Evolutionary conservation across 2,797 vertebrate genomes (phyloP).

Genomic region (Loriculus beryllinus): DNA sequence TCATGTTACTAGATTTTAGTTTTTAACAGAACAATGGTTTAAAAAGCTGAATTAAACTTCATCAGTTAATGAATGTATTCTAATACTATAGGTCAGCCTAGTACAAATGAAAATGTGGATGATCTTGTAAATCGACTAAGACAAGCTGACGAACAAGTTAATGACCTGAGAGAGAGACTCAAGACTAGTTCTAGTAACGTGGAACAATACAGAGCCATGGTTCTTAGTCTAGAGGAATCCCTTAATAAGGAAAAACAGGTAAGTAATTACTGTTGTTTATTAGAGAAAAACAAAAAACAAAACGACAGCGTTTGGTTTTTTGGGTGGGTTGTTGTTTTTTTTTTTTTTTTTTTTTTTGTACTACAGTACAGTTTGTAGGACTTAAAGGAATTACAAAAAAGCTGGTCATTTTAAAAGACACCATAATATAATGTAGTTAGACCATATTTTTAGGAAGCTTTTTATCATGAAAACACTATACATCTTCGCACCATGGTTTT

Average conservation of each 20-base stretch:
- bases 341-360: not conserved
- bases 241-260: conserved; percentile 95
- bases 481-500: not conserved
- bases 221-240: conserved; percentile 91
- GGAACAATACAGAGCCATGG: conserved; percentile 92
- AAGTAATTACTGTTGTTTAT: not conserved
- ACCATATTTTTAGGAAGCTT: not conserved
- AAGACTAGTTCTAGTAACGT: conserved; percentile 81
- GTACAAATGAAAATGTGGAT: conserved; percentile 81
- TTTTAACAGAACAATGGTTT: not conserved
- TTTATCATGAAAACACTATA: not conserved
- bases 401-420: not conserved
- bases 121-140: conserved; percentile 82
- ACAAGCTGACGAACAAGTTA: conserved; percentile 83
- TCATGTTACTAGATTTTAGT: not conserved
- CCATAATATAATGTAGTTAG: not conserved
- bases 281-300: not conserved
- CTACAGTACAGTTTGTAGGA: not conserved
- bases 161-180: conserved; percentile 86
- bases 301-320: not conserved
- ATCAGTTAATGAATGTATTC: not conserved
- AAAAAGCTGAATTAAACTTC: not conserved
- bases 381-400: not conserved
- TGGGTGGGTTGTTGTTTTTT: too few species aligned
- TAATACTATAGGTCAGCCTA: conserved; percentile 73